Evolutionary conservation across 2,888 invertebrate species (phyloP).

Genomic region (Linyphia triangularis): DNA sequence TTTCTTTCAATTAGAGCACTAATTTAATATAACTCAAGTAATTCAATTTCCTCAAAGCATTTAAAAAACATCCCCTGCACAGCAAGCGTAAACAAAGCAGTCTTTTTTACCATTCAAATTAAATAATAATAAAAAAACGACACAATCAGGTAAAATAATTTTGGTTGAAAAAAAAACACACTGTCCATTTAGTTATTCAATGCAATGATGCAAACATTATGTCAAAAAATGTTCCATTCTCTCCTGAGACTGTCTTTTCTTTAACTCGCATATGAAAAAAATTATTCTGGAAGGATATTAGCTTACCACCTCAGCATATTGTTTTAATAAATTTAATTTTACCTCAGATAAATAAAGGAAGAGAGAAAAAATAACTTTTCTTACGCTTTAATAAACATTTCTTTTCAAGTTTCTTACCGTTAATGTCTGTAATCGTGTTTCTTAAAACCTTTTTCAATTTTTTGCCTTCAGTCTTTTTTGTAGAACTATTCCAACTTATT

Average conservation of each 20-base stretch:
- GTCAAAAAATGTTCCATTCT: constrained; percentile 63
- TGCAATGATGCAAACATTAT: constrained; percentile 70
- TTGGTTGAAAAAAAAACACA: constrained; percentile 8
- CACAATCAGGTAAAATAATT: background rate
- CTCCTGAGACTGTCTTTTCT: constrained; percentile 18
- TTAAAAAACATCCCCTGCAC: constrained; percentile 31
- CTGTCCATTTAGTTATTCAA: constrained; percentile 35
- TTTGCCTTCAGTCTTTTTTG: constrained; percentile 23
- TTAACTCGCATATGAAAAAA: constrained; percentile 15
- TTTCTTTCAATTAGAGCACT: constrained; percentile 58
- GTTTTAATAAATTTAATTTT: constrained; percentile 72
- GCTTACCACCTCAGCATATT: constrained; percentile 39
- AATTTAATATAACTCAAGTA: constrained; percentile 59
- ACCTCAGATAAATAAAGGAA: constrained; percentile 9
- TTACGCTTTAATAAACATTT: constrained; percentile 72
- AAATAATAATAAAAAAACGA: background rate
- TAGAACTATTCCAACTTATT: constrained; percentile 46
- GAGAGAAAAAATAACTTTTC: constrained; percentile 38
- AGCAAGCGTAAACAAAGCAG: background rate
- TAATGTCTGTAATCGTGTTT: constrained; percentile 73
- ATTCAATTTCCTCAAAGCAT: constrained; percentile 46
- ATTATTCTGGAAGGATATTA: constrained; percentile 36
- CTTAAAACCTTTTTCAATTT: constrained; percentile 46
- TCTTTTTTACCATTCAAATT: background rate
- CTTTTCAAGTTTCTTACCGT: constrained; percentile 59